Conservation (phyloP, 2,888 invertebrate species). For the Nemapogon koenigi region DNA sequence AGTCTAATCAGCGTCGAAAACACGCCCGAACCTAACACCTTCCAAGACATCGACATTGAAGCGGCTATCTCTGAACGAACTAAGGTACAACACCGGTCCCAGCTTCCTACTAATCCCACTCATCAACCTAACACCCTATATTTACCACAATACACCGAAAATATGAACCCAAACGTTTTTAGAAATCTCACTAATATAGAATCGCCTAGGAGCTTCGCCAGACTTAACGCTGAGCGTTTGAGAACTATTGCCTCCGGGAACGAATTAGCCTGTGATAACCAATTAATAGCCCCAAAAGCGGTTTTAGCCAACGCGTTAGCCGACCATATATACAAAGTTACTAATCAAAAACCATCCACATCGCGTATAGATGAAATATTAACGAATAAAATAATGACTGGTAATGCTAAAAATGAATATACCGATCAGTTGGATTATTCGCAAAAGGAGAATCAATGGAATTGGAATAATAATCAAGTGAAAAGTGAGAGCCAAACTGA, state of each 20-base stretch:
- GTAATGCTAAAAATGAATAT: conserved; percentile 18
- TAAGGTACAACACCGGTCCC: conserved; percentile 64
- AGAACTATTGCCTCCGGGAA: conserved; percentile 38
- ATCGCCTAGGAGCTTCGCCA: conserved; percentile 43
- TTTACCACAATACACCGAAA: conserved; percentile 15
- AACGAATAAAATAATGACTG: conserved; percentile 47
- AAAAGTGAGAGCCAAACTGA: conserved; percentile 35
- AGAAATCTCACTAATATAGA: conserved; percentile 46
- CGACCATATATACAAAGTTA: conserved; percentile 59
- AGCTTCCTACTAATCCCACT: conserved; percentile 49
- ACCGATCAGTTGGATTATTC: conserved; percentile 21
- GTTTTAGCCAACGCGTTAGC: conserved; percentile 50
- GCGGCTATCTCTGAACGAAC: conserved; percentile 43
- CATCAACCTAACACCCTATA: conserved; percentile 20
- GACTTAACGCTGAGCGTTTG: conserved; percentile 51
- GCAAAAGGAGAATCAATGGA: conserved; percentile 38
- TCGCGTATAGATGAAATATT: conserved; percentile 52
- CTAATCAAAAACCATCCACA: conserved; percentile 58
- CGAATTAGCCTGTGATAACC: conserved; percentile 35
- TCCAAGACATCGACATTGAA: conserved; percentile 44
- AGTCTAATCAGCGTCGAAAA: conserved; percentile 46
- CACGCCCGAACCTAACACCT: conserved; percentile 41
- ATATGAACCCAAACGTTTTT: conserved; percentile 26
- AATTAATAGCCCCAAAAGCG: conserved; percentile 49
- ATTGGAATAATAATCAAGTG: conserved; percentile 41